phyloP scores from a whole-genome alignment of 1,140 invertebrate species.

The Cataglyphis hispanica region DNA sequence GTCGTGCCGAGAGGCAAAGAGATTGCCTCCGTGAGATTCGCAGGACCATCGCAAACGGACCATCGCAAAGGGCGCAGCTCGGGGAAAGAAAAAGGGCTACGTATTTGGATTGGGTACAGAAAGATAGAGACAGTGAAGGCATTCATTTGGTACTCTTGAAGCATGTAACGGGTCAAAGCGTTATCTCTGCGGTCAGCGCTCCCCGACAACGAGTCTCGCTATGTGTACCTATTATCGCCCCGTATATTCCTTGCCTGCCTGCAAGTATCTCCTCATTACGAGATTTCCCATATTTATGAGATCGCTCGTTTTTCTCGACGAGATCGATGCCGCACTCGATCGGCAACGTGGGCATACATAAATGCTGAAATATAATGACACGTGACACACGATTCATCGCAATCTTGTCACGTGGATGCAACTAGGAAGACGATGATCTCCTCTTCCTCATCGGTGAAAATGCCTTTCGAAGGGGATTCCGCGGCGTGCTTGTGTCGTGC shows the following conservation, averaged over 20 bases:
- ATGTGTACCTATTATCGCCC: conserved; percentile 78
- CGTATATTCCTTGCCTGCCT: conserved; percentile 68
- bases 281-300: conserved; percentile 65
- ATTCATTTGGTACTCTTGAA: conserved; percentile 81
- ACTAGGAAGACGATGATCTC: background rate
- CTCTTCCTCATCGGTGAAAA: background rate
- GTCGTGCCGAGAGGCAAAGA: conserved; percentile 8
- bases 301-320: conserved; percentile 50
- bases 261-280: conserved; percentile 62
- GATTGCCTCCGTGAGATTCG: conserved; percentile 52
- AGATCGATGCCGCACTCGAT: background rate
- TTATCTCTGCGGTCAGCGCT: conserved; percentile 85
- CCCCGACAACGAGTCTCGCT: conserved; percentile 81
- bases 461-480: background rate
- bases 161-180: conserved; percentile 84
- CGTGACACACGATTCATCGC: background rate
- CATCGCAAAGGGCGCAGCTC: conserved; percentile 63
- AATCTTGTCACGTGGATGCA: background rate
- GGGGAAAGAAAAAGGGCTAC: conserved; percentile 79
- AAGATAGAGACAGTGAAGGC: conserved; percentile 83
- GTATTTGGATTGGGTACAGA: conserved; percentile 80
- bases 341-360: background rate
- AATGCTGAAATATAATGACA: background rate
- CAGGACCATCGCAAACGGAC: conserved; percentile 56
- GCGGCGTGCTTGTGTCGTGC: background rate